Evolutionary conservation across 2,888 invertebrate species (phyloP).

Genomic region (Pogonocherus hispidulus): DNA sequence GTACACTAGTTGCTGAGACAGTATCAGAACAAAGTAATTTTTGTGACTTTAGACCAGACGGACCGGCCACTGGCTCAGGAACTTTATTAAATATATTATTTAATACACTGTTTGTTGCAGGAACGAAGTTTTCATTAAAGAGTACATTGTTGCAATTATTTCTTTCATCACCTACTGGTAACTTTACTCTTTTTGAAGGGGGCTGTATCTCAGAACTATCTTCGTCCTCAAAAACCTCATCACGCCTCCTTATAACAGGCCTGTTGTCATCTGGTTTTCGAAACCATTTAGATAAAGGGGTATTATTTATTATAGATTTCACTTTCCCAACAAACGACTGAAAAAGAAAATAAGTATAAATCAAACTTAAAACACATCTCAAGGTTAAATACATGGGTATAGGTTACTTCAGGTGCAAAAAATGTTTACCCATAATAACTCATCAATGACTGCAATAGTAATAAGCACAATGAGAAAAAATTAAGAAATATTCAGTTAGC

Average conservation of each 20-base stretch:
- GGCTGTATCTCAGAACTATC: conserved; percentile 65
- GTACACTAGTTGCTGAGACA: conserved; percentile 33
- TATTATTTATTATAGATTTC: conserved; percentile 74
- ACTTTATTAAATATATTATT: conserved; percentile 49
- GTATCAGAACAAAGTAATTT: conserved; percentile 53
- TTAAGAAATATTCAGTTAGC: conserved; percentile 36
- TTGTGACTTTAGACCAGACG: conserved; percentile 60
- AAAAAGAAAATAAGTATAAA: conserved; percentile 58
- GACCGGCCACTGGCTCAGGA: conserved; percentile 63
- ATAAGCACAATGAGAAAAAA: conserved; percentile 8
- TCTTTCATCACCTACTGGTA: conserved; percentile 46
- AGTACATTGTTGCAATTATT: conserved; percentile 28
- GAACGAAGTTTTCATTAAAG: conserved; percentile 17
- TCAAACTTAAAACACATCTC: conserved; percentile 14
- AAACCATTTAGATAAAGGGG: conserved; percentile 74
- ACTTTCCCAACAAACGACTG: conserved; percentile 82
- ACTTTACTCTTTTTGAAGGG: conserved; percentile 68
- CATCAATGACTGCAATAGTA: conserved; percentile 15
- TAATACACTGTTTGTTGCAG: conserved; percentile 31
- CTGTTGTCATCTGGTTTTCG: conserved; percentile 54
- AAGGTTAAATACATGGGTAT: conserved; percentile 38
- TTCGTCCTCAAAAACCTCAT: conserved; percentile 63
- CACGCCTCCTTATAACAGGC: conserved; percentile 65
- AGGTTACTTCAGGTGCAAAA: conserved; percentile 35
- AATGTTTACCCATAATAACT: conserved; percentile 25